Base-by-base conservation (phyloP, 1,140 invertebrate species). In the Scaptomyza montana region DNA sequence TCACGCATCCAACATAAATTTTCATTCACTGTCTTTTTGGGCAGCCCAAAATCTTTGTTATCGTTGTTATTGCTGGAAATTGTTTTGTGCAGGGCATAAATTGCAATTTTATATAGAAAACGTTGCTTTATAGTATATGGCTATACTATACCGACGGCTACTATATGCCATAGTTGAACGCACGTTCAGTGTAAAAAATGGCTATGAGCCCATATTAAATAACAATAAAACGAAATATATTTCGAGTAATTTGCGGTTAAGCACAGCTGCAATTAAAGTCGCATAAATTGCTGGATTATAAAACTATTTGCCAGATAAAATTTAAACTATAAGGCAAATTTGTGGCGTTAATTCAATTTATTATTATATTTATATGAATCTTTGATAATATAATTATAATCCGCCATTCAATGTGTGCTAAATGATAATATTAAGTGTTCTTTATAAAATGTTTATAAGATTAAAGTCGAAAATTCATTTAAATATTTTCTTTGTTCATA, bases 1-100 rank as follows among this genome's bases (percentile, higher is more conserved):
- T 87, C 84, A 87, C 69, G 85, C 84, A 84, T 87, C 69, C 84
- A 69, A 80, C 84, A 87, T 87, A 87, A 87, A 87, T 87, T 87
- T 87, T 89, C 84, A 89, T 87, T 87, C 85, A 74, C 79, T 89
- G 73, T 89, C 80, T 77, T 77, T 79, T 87, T 89, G 80, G 71
- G 62, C 55, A 75, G 75, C 75, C 33, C 46, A 54, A 63, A 62
- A 57, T 56, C 39, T 55, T 56, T 69, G 53, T 69, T 69, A 41
- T 53, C 68, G 19, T 54, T 67, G 54, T 47, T 70, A 62, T 65
- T 65, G 57, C n/a, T 71, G 53, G 50, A 89, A 87, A 87, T 87
- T 87, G 84, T 89, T 89, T 87, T 84, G 79, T 74, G 53, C 69
- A 41, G 57, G 69, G 63, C 68, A 84, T 87, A 87, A 89, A 87